These are phyloP conservation scores for Scaptomyza pallida DNA, from an alignment of 1,140 invertebrate genomes.

Conservation along the genomic window DNA sequence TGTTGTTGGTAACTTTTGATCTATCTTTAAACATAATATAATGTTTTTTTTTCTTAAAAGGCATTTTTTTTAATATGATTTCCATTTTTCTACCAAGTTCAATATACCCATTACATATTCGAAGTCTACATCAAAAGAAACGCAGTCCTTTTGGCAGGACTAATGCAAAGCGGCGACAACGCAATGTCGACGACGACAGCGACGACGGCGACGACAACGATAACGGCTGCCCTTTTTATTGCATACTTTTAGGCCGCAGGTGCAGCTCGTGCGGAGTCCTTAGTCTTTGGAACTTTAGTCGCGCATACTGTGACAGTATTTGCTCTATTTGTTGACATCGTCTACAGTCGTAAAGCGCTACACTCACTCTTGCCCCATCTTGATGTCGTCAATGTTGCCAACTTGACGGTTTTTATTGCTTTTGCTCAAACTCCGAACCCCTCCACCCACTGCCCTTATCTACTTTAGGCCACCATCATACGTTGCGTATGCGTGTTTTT, in stretches of 20 bases:
- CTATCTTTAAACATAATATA: too few relatives aligned
- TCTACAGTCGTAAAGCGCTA: constrained; percentile 30
- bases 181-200: constrained; percentile 27
- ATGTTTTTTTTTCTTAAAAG: too few relatives aligned
- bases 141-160: constrained; percentile 25
- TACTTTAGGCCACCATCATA: constrained; percentile 14
- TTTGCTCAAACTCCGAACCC: too few relatives aligned
- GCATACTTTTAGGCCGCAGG: constrained; percentile 61
- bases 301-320: constrained; percentile 28
- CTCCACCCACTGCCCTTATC: constrained; percentile 5
- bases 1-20: too few relatives aligned
- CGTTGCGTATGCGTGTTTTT: constrained; percentile 56
- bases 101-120: neutral
- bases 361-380: constrained; percentile 10
- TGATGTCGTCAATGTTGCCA: constrained; percentile 51
- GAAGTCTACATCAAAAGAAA: constrained; percentile 37
- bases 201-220: constrained; percentile 28
- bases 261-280: constrained; percentile 16
- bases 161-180: constrained; percentile 54
- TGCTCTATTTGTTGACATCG: constrained; percentile 59
- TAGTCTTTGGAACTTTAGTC: neutral
- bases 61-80: neutral
- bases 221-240: constrained; percentile 55
- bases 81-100: neutral
- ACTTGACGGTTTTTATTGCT: constrained; percentile 64